Base-by-base conservation (phyloP, 1,140 invertebrate genomes). In the Panagrolaimus sp. region DNA sequence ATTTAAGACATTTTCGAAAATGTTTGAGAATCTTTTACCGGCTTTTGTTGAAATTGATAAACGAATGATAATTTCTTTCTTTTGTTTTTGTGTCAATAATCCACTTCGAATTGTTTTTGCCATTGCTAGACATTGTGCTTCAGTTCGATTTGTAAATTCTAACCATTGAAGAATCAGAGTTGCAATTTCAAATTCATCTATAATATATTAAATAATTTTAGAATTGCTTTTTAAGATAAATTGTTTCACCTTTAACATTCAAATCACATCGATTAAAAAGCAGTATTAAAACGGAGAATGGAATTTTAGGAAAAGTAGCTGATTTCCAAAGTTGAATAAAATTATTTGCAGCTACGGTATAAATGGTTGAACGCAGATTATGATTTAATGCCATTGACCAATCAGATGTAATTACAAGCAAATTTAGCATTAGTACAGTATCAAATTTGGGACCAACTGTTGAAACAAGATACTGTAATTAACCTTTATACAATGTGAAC, bases 151-250 rank as follows among this genome's bases (percentile, higher is more conserved):
- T 11, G 51, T 11, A 16, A 27, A 20, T 11, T 57, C 51, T 1
- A 57, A 27, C 51, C 51, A 57, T 4, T 20, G 20, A 2, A 57
- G 16, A 5, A 27, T 27, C 9, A 27, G 9, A 57, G 20, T 27
- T 9, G 51, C 51, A 27, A 57, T 16, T 11, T 57, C 51, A 27
- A 20, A n/a, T 57, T 57, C 51, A 57, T 57, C 51, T 20, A 57
- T 0, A 13, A 57, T 13, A n/a, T n/a, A n/a, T 57, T 57, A 20
- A 27, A 57, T 13, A 38, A 38, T 4, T 4, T 38, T 38, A 38
- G 31, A 38, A n/a, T n/a, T n/a, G n/a, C n/a, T n/a, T n/a, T n/a
- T n/a, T n/a, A n/a, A 38, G 31, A 38, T 38, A 7, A 38, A 4
- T 38, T 4, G 31, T 38, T 38, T 38, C 7, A 38, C 31, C 31